phyloP scores from a whole-genome alignment of 2,113 vertebrate genomes.

The Paradoxurus hermaphroditus region DNA sequence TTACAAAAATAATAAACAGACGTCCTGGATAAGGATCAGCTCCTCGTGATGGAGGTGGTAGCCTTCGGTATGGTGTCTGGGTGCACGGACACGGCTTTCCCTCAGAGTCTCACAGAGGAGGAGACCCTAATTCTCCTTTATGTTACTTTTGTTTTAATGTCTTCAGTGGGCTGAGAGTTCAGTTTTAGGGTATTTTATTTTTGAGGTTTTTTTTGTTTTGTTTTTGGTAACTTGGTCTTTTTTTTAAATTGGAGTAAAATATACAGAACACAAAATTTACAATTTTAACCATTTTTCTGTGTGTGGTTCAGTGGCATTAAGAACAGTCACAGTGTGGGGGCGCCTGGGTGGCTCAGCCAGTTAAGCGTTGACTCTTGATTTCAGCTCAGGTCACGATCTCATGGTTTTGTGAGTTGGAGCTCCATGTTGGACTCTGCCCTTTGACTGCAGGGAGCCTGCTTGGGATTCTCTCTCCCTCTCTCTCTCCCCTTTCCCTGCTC shows the following conservation, averaged over 20 bases:
- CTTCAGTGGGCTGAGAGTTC: background rate
- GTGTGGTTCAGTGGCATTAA: background rate
- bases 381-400: too few relatives aligned
- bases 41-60: fast-evolving
- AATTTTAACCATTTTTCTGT: background rate
- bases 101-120: background rate
- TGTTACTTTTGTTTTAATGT: background rate
- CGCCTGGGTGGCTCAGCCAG: too few relatives aligned
- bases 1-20: background rate
- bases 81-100: fast-evolving
- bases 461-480: too few relatives aligned
- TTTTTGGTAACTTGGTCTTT: background rate
- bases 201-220: background rate
- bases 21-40: background rate
- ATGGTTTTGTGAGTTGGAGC: too few relatives aligned
- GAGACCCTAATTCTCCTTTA: background rate
- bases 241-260: background rate
- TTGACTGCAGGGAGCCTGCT: too few relatives aligned
- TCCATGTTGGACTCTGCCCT: too few relatives aligned
- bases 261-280: background rate
- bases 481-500: too few relatives aligned
- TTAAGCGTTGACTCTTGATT: too few relatives aligned
- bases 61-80: fast-evolving
- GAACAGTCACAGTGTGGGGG: background rate
- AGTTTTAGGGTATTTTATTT: background rate